Evolutionary conservation across 2,113 vertebrate species (phyloP).

Genomic region (Ptilonorhynchus violaceus): DNA sequence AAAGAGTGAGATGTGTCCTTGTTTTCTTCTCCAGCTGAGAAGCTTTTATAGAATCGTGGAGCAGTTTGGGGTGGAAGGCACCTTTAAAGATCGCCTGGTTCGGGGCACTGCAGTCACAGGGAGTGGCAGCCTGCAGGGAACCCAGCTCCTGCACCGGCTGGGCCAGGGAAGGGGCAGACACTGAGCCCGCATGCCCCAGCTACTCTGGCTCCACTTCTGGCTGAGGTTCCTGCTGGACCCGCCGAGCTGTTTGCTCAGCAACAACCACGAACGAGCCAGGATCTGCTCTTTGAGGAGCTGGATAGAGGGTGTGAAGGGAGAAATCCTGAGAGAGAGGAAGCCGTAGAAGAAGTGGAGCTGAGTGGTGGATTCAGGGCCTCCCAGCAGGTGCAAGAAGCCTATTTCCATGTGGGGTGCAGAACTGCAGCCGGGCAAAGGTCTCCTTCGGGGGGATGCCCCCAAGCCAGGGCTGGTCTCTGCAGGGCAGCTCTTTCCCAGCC

Average conservation of each 20-base stretch:
- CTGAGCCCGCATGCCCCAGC: fast-evolving
- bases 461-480: fast-evolving
- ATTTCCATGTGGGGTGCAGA: background rate
- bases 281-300: background rate
- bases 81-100: fast-evolving
- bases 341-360: fast-evolving
- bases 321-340: background rate
- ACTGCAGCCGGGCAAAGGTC: fast-evolving
- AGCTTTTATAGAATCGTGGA: fast-evolving
- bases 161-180: background rate
- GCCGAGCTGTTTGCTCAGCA: background rate
- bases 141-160: background rate
- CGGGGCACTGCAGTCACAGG: too few species aligned
- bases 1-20: background rate
- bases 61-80: background rate
- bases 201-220: fast-evolving
- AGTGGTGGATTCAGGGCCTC: fast-evolving
- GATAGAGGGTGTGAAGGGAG: too few species aligned
- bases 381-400: background rate
- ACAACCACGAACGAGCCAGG: fast-evolving
- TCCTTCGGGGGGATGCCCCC: background rate
- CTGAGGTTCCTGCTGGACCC: fast-evolving
- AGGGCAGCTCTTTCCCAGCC: background rate
- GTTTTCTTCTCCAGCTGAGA: background rate
- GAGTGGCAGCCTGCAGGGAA: background rate